These are phyloP conservation scores for Cephonodes hylas DNA, from an alignment of 2,888 invertebrate species.

Conservation along the genomic window DNA sequence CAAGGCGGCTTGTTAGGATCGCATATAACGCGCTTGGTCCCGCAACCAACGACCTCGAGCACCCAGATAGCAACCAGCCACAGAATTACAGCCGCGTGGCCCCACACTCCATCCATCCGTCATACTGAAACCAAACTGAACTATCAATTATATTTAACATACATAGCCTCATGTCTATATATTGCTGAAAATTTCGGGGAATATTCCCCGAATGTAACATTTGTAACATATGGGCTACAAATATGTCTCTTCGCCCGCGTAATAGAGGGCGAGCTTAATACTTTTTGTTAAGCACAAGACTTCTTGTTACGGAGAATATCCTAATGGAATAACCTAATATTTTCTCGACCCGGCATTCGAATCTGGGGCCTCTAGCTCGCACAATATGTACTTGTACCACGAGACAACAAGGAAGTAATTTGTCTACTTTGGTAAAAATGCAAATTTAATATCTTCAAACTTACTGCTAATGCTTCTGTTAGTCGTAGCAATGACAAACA, in stretches of 20 bases:
- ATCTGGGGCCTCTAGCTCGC: neutral
- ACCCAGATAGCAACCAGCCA: slow-evolving; percentile 34
- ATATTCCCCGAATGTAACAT: no score
- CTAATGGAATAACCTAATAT: no score
- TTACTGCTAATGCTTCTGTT: neutral
- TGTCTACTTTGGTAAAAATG: neutral
- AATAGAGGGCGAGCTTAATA: no score
- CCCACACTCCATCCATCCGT: slow-evolving; percentile 22
- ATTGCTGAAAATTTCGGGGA: no score
- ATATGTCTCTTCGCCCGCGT: no score
- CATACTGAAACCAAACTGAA: neutral
- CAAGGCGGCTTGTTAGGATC: slow-evolving; percentile 42
- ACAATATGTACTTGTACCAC: no score
- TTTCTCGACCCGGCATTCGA: neutral
- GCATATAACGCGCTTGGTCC: slow-evolving; percentile 40
- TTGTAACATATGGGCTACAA: no score
- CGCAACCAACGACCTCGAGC: slow-evolving; percentile 40
- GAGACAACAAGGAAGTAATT: no score
- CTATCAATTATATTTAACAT: neutral
- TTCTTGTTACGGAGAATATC: no score
- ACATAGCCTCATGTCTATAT: no score
- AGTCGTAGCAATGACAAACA: neutral
- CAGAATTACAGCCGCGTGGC: slow-evolving; percentile 27
- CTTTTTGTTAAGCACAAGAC: no score
- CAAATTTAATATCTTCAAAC: neutral